phyloP scores from a whole-genome alignment of 2,888 invertebrate species.

The Sarcophaga rosellei region DNA sequence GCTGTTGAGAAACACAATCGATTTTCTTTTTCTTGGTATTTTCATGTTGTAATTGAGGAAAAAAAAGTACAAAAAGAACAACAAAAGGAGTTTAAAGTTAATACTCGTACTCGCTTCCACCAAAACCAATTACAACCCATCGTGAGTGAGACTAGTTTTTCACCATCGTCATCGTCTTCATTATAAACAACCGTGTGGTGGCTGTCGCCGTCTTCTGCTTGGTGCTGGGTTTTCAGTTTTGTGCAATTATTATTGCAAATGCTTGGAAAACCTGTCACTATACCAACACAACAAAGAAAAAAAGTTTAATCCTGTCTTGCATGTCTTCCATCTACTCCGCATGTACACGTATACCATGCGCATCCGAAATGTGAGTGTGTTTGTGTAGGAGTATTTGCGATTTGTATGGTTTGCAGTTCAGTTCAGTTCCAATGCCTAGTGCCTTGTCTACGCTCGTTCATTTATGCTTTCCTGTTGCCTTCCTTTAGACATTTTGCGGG shows the following conservation, averaged over 20 bases:
- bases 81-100: constrained; percentile 48
- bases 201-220: constrained; percentile 20
- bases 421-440: background rate
- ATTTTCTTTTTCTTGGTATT: constrained; percentile 57
- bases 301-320: constrained; percentile 57
- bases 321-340: constrained; percentile 5
- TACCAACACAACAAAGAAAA: constrained; percentile 9
- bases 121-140: constrained; percentile 54
- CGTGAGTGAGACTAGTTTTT: constrained; percentile 60
- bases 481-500: constrained; percentile 11
- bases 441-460: background rate
- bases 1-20: constrained; percentile 39
- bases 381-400: constrained; percentile 19
- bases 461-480: constrained; percentile 29
- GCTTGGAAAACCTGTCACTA: constrained; percentile 52
- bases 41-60: constrained; percentile 48
- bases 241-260: constrained; percentile 29
- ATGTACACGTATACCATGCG: background rate
- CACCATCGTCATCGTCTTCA: constrained; percentile 11
- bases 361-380: background rate
- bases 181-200: background rate
- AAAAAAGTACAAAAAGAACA: constrained; percentile 11
- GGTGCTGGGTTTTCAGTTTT: constrained; percentile 37
- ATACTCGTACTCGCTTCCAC: constrained; percentile 49
- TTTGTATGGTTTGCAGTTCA: constrained; percentile 21